phyloP scores from a whole-genome alignment of 2,888 invertebrate species.

The Dermolepida albohirtum region DNA sequence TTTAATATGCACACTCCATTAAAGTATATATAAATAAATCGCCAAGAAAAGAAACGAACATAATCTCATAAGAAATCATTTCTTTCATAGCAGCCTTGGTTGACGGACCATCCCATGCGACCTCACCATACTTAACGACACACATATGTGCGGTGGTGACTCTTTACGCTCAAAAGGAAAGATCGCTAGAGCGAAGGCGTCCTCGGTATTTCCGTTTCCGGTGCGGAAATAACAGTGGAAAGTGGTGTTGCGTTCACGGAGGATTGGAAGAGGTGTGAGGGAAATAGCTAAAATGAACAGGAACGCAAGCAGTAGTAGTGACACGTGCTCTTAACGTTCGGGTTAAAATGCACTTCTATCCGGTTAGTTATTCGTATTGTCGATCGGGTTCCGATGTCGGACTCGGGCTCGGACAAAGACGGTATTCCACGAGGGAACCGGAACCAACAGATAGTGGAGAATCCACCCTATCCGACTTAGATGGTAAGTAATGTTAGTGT shows the following conservation, averaged over 20 bases:
- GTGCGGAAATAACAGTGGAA: constrained; percentile 32
- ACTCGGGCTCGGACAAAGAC: constrained; percentile 58
- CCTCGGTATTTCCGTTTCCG: constrained; percentile 11
- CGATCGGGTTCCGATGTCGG: constrained; percentile 62
- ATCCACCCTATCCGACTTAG: constrained; percentile 62
- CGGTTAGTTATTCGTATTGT: constrained; percentile 60
- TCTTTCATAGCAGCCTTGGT: too few species aligned
- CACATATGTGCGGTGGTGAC: constrained; percentile 16
- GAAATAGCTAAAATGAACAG: constrained; percentile 22
- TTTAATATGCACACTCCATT: background rate
- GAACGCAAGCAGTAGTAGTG: constrained; percentile 7
- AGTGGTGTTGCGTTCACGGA: constrained; percentile 1
- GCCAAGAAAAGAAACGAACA: too few species aligned
- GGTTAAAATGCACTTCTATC: constrained; percentile 58
- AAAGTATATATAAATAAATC: too few species aligned
- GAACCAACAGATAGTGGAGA: constrained; percentile 62
- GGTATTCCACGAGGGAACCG: constrained; percentile 49
- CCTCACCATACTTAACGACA: background rate
- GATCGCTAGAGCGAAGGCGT: background rate
- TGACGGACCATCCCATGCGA: too few species aligned
- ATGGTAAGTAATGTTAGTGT: constrained; percentile 55
- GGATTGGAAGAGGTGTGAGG: background rate
- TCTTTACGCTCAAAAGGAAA: background rate
- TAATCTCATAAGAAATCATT: too few species aligned
- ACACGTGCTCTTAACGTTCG: constrained; percentile 31